Base-by-base conservation (phyloP, 2,797 vertebrate genomes). In the Eulemur mongoz region DNA sequence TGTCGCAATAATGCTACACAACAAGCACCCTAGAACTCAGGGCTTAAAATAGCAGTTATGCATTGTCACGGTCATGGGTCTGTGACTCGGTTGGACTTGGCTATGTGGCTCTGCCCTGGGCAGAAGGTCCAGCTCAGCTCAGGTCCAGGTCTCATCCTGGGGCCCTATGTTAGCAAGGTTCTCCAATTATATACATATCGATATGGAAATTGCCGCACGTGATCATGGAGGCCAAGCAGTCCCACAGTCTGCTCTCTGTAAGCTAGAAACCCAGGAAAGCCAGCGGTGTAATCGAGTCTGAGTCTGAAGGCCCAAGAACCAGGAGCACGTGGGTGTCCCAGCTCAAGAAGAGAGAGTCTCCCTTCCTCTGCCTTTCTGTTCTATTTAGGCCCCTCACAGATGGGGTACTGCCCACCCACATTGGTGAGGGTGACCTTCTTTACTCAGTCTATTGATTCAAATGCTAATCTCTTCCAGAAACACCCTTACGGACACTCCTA, bases 11-110 rank as follows among this genome's bases (percentile, higher is more conserved):
- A 45, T 14, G 22, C 32, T 15, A n/a, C 0, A 0, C 78, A 87
- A 84, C 63, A 72, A 35, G 40, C 57, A 57, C 0, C 35, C 40
- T 32, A 48, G 22, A 67, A 23, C 20, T n/a, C n/a, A n/a, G 43
- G 18, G 38, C 38, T 76, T 45, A 27, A 48, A 70, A 25, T 1
- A 9, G 11, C 45, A n/a, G 1, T 30, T 4, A 0, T 0, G 0
- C 9, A 0, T 32, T 72, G 40, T 61, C 35, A 10, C 0, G 1
- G 18, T 32, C 35, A 0, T 0, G 40, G 67, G 20, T 48, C 32
- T 52, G 40, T 32, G 2, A 30, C 23, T 6, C 40, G 25, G n/a
- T 3, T 40, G 48, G 18, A 4, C 48, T 40, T 40, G 52, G 59
- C 59, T 10, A 0, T 9, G 61, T 8, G 40, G n/a, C 65, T 82